Evolutionary conservation across 2,888 invertebrate species (phyloP), one percentile per base, ranked within the genome.

Genomic region (Caenorhabditis drosophilae): DNA sequence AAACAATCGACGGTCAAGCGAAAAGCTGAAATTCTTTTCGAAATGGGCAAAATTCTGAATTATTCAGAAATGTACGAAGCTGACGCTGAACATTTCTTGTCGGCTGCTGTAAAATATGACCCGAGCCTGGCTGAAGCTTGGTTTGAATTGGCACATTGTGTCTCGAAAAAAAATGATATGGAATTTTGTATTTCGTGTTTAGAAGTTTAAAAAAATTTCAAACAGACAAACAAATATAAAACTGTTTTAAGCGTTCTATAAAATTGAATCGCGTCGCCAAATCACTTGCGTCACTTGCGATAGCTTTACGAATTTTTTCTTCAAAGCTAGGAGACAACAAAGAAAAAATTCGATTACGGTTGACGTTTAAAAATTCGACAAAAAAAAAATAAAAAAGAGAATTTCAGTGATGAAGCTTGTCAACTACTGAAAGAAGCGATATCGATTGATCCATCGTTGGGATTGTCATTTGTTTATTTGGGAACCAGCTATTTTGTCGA

Each of bases 81-180:
- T 45, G 15, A 48, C 51, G 7, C 31, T 40, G 20, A 42, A 23
- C 42, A 11, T 11, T 27, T 62, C 18, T 34, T 62, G 1, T 27
- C 36, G 0, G 46, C 47, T 16, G 56, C 56, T 4, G 56, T 46
- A 35, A 56, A 51, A 18, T 22, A 52, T 27, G 51, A 56, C 34
- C 62, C 62, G 2, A 53, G 48, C 45, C 41, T 34, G 16, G 35
- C 45, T 9, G 62, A 56, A 2, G 52, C 52, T 11, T 62, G 62
- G 62, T 49, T 55, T n/a, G 62, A 62, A 25, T 18, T 62, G 31
- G 62, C 56, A n/a, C 6, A 26, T 15, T 56, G 56, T 34, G 62
- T 53, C 6, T 27, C 57, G 49, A 62, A 62, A 27, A 41, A 51
- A 16, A 12, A 16, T 6, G 62, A 62, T 34, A 25, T 44, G 1